phyloP scores from a whole-genome alignment of 2,797 vertebrate species.

The Hippoglossus hippoglossus region DNA sequence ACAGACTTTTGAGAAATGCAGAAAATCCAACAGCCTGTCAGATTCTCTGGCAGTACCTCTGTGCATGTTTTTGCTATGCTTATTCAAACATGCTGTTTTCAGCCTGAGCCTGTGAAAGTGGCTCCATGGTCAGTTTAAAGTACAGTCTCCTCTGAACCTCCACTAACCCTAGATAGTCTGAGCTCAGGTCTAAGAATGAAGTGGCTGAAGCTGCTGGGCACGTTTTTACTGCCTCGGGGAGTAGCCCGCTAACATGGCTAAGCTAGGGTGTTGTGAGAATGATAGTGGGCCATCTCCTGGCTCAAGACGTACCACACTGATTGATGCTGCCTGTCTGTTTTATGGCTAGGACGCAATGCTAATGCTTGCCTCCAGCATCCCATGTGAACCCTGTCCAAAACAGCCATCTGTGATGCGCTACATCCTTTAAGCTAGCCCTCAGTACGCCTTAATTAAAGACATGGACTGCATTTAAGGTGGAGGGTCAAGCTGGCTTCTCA shows the following conservation, averaged over 20 bases:
- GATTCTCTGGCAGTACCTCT: not conserved
- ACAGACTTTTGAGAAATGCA: conserved; percentile 1
- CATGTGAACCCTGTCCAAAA: conserved; percentile 26
- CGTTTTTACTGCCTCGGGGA: conserved; percentile 13
- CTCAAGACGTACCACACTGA: conserved; percentile 39
- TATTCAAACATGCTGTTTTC: conserved; percentile 19
- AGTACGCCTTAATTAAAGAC: conserved; percentile 37
- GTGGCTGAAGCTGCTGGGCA: not conserved
- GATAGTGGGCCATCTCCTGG: conserved; percentile 6
- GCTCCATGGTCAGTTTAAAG: conserved; percentile 5
- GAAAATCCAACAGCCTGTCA: not conserved
- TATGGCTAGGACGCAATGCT: conserved; percentile 26
- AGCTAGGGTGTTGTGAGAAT: conserved; percentile 11
- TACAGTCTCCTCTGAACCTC: not conserved
- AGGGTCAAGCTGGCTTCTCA: not conserved
- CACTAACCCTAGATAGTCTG: not conserved
- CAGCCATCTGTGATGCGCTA: conserved; percentile 17
- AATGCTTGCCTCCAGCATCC: conserved; percentile 13
- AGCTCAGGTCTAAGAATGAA: conserved; percentile 1
- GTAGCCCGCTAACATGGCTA: conserved; percentile 16
- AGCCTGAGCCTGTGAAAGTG: conserved; percentile 4
- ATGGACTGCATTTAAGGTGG: not conserved
- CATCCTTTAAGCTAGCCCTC: conserved; percentile 31
- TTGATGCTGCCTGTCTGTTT: conserved; percentile 53
- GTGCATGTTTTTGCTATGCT: conserved; percentile 5